A percentile compares a stretch with the other conserved stretches of the same genome.
These are phyloP conservation scores for Macrochelys suwanniensis DNA, from an alignment of 2,797 vertebrate species.

Conservation along the genomic window DNA sequence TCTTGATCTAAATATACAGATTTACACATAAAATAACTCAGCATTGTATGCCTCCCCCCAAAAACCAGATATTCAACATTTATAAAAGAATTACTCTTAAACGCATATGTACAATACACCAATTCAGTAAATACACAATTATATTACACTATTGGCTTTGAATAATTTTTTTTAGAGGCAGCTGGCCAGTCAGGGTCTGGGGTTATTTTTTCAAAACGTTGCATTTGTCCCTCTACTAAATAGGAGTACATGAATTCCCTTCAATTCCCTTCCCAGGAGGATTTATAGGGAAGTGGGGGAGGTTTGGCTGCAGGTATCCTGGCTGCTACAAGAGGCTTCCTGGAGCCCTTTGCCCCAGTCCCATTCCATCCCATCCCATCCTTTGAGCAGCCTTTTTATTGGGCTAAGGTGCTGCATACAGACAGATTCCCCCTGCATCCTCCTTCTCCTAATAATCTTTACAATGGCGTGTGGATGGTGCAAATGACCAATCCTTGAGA, in stretches of 20 bases:
- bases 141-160: constrained; percentile 28
- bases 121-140: constrained; percentile 54
- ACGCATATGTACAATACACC: constrained; percentile 40
- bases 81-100: constrained; percentile 55
- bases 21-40: constrained; percentile 25
- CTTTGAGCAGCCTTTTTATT: background rate
- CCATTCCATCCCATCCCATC: background rate
- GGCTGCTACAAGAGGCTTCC: background rate
- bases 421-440: background rate
- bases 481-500: background rate
- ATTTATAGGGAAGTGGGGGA: accelerated
- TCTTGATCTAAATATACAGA: constrained; percentile 23
- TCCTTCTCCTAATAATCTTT: background rate
- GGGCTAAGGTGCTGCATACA: background rate
- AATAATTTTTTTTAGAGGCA: constrained; percentile 56
- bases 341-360: background rate
- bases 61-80: constrained; percentile 9
- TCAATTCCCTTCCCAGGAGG: accelerated
- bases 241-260: background rate
- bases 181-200: constrained; percentile 26
- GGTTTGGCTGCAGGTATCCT: background rate
- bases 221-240: background rate
- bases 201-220: constrained; percentile 35
- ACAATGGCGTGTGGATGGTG: background rate
- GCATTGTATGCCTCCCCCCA: constrained; percentile 19